Evolutionary conservation across 2,797 vertebrate species (phyloP), one percentile per base, ranked within the genome.

Genomic region (Acanthiza pusilla): DNA sequence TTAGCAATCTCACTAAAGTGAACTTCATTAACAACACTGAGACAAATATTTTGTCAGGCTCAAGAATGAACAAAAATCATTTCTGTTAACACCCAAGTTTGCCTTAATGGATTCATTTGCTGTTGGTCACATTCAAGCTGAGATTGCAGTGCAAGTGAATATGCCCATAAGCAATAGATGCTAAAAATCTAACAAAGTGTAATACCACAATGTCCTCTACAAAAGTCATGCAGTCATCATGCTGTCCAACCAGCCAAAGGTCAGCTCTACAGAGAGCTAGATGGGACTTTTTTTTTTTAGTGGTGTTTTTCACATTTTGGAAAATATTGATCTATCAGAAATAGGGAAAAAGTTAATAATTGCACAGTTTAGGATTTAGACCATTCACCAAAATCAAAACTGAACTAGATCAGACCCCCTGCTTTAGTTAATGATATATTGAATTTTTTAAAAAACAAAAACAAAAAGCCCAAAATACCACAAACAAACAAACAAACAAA

Each of bases 401-500:
- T 53, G 8, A 84, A 29, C 26, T 45, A 54, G 18, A 73, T 40
- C n/a, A 80, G 17, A 63, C 12, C 47, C 7, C 80, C 5, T 55
- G 10, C 4, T 67, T 47, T 36, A 36, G 26, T 34, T 66, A 74
- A 60, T 5, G 4, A 17, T 51, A 10, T 19, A 54, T 4, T 63
- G 23, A 62, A 21, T 70, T 27, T 26, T 50, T 9, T 13, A 68
- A 42, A 22, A 26, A 32, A 43, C 15, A 27, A 57, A 27, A 30
- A 63, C 43, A 32, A 27, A 51, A 16, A 5, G n/a, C 14, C 30
- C 29, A 16, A 22, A 40, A 62, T 27, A 62, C 13, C 27, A 30
- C 13, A 42, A 62, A 42, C 14, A 30, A 42, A 16, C 22, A 9
- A 30, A 5, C 1, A 3, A 27, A 13, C 4, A 5, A 1, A 3